Base-by-base conservation (phyloP, 2,888 invertebrate genomes). In the Orgyia antiqua region DNA sequence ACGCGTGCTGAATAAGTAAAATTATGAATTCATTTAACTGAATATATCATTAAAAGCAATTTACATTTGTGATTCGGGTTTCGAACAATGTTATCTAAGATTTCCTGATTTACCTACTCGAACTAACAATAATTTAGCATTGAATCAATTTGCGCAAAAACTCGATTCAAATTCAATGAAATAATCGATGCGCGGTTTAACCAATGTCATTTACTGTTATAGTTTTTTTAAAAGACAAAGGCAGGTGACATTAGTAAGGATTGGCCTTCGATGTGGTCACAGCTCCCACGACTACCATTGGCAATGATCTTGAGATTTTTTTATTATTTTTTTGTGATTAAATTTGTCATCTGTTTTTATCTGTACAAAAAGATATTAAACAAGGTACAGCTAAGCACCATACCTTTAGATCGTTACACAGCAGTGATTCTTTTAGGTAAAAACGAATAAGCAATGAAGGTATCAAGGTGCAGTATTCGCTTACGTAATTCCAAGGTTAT, bases 221-320 rank as follows among this genome's bases (percentile, higher is more conserved):
- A 39, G 37, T 54, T 51, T 53, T 33, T 50, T 12, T 24, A 25
- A 37, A 36, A 36, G 31, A 41, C 38, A 45, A 30, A 31, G 29
- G 13, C 33, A 15, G 25, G 33, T 39, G 39, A 31, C 44, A 34
- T 39, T 31, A 30, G 39, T 33, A 30, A 36, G 29, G 20, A 13
- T 19, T 44, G 49, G 56, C 65, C 63, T 68, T 55, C 47, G 45
- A 51, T 46, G 52, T 58, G 60, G 67, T 58, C 62, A 61, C 61
- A 58, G 60, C 62, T 57, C 61, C 58, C 45, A 56, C 60, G 51
- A 54, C 43, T 51, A 58, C 51, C 72, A 71, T 71, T 82, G 79
- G 60, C 74, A 78, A 58, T 79, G 83, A 78, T 82, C 83, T 83
- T 83, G 80, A 67, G 68, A 58, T 62, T 68, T 75, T 73, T 67